Conservation (phyloP, 2,888 invertebrate species). For the Oxyscelio sp. region DNA sequence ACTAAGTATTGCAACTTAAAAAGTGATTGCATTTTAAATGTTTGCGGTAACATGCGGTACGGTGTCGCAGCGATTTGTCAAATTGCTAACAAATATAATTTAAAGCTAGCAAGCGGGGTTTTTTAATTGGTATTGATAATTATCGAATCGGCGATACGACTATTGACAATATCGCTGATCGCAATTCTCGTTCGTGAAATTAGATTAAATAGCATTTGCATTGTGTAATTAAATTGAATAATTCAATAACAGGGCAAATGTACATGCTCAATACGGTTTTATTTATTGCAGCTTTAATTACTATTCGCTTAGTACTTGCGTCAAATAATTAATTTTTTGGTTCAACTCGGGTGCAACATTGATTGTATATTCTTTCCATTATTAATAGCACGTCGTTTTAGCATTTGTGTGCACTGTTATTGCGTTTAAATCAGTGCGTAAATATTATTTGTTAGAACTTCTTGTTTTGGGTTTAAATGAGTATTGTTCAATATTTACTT, state of each 20-base stretch:
- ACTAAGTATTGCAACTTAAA: too few species aligned
- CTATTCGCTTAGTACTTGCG: conserved; percentile 13
- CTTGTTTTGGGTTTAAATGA: too few species aligned
- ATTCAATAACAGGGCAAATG: conserved; percentile 23
- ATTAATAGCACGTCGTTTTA: conserved; percentile 14
- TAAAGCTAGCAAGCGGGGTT: not conserved
- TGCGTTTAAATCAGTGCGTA: not conserved
- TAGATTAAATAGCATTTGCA: conserved; percentile 55
- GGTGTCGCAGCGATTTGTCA: too few species aligned
- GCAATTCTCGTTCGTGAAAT: conserved; percentile 50
- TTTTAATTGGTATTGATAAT: conserved; percentile 42
- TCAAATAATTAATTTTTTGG: conserved; percentile 34
- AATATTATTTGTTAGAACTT: too few species aligned
- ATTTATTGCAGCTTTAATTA: conserved; percentile 32
- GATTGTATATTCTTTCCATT: conserved; percentile 21
- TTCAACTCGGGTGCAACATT: conserved; percentile 4
- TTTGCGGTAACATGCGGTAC: too few species aligned
- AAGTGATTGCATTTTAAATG: too few species aligned
- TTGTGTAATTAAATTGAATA: conserved; percentile 51
- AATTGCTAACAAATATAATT: conserved; percentile 27
- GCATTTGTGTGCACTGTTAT: not conserved
- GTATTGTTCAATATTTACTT: too few species aligned
- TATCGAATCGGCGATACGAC: not conserved
- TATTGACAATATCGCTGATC: conserved; percentile 28
- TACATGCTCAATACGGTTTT: conserved; percentile 26